Evolutionary conservation across 2,888 invertebrate species (phyloP), one percentile per base, ranked within the genome.

Genomic region (Seladonia tumulorum): DNA sequence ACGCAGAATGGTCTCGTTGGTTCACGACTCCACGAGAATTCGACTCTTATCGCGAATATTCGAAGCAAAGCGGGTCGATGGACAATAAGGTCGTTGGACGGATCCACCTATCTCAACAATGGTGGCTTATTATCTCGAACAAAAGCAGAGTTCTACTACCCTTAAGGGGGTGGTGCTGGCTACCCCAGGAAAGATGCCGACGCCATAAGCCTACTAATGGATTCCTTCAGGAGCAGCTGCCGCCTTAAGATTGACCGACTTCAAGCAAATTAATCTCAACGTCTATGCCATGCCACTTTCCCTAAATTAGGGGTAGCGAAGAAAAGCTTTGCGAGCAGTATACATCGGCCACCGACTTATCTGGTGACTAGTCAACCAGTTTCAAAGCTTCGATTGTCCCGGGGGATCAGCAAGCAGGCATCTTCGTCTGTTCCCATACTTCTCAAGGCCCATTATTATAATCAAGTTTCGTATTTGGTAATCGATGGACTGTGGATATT

Each of bases 181-280:
- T 70, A 83, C 81, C 90, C 87, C 70, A 83, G 87, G 89, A 89
- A 93, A 93, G 92, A 92, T 88, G 92, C 83, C 76, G 79, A 83
- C 87, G 84, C 87, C 88, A 87, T 91, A 92, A 93, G 93, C 92
- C 92, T 92, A 92, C 92, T 94, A 94, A 94, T 94, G 93, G 92
- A 93, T 94, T 94, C 94, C 94, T 94, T 94, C 94, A 94, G 85
- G 88, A 87, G 91, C 94, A 94, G 94, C 93, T 94, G 94, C 92
- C 93, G 92, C 91, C 92, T 93, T 93, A 94, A 94, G 93, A 94
- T 94, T 93, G 93, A 94, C 94, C 91, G 93, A 92, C 91, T 92
- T 92, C 89, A 91, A 91, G 91, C 80, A 82, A 89, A 93, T 93
- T 93, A 93, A 93, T 93, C 87, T 90, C 82, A 79, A 89, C 81